Conservation (phyloP, 2,113 vertebrate genomes). For the Marmota monax region DNA sequence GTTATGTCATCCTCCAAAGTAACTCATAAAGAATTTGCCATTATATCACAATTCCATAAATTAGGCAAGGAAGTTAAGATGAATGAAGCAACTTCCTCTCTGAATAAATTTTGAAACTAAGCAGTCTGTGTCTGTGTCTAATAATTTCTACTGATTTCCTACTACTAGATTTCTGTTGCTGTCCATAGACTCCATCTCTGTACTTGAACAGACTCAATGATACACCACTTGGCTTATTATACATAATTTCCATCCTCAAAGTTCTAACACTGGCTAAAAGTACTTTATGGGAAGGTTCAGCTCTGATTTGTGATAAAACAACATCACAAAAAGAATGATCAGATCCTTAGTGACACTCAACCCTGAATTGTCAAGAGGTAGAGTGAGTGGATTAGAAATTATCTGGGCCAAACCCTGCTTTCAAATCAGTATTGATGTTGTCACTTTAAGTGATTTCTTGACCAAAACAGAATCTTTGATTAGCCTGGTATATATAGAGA, state of each 20-base stretch:
- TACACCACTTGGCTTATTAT: not conserved
- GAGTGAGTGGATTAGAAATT: conserved; percentile 66
- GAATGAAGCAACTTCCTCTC: not conserved
- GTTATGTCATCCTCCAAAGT: not conserved
- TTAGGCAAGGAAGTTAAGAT: conserved; percentile 7
- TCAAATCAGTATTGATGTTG: conserved; percentile 67
- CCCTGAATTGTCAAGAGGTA: conserved; percentile 23
- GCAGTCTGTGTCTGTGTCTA: not conserved
- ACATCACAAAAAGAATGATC: not conserved
- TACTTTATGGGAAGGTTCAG: not conserved
- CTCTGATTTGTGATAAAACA: conserved; percentile 42
- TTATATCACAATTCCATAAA: not conserved
- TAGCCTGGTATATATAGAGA: not conserved
- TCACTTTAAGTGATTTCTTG: conserved; percentile 63
- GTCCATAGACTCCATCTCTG: not conserved
- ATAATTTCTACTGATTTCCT: not conserved
- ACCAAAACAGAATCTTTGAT: conserved; percentile 61
- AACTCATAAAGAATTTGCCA: not conserved
- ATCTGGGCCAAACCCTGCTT: conserved; percentile 61
- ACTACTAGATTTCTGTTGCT: not conserved
- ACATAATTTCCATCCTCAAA: not conserved
- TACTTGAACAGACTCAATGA: not conserved
- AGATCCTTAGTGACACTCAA: conserved; percentile 31
- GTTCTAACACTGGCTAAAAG: not conserved
- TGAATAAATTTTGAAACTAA: conserved; percentile 18